Evolutionary conservation across 2,797 vertebrate genomes (phyloP).

Genomic region (Chrosomus eos): DNA sequence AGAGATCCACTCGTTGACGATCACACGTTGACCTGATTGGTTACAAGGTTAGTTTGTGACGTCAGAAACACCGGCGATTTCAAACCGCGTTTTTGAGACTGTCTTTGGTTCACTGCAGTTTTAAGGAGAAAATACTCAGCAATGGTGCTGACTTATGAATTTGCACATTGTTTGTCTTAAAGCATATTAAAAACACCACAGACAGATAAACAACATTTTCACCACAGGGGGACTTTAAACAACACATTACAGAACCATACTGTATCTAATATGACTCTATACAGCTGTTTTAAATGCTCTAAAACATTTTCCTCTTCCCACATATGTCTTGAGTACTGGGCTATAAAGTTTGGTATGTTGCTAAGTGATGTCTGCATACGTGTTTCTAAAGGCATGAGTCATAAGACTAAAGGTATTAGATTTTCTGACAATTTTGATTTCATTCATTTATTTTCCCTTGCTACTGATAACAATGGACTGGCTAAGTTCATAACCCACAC

Average conservation of each 20-base stretch:
- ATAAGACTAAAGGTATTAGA: conserved; percentile 3
- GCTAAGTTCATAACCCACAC: background rate
- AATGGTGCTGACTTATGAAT: too few species aligned
- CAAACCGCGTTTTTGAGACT: too few species aligned
- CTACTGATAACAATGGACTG: background rate
- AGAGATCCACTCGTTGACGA: too few species aligned
- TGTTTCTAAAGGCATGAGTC: background rate
- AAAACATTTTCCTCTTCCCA: background rate
- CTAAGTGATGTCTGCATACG: background rate
- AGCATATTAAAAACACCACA: too few species aligned
- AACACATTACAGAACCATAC: background rate
- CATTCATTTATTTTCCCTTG: conserved; percentile 1
- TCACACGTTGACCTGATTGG: too few species aligned
- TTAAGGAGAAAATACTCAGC: too few species aligned
- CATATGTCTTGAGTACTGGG: background rate
- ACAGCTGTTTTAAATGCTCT: background rate
- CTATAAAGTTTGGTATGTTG: background rate
- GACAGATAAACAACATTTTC: too few species aligned
- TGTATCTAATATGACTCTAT: background rate
- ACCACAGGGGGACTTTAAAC: background rate
- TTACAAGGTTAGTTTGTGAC: too few species aligned
- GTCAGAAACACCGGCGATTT: too few species aligned
- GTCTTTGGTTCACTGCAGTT: too few species aligned
- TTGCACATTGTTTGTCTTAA: too few species aligned
- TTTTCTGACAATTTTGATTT: background rate